These are phyloP conservation scores for Fabriciana adippe DNA, from an alignment of 2,888 invertebrate genomes.

Conservation along the genomic window DNA sequence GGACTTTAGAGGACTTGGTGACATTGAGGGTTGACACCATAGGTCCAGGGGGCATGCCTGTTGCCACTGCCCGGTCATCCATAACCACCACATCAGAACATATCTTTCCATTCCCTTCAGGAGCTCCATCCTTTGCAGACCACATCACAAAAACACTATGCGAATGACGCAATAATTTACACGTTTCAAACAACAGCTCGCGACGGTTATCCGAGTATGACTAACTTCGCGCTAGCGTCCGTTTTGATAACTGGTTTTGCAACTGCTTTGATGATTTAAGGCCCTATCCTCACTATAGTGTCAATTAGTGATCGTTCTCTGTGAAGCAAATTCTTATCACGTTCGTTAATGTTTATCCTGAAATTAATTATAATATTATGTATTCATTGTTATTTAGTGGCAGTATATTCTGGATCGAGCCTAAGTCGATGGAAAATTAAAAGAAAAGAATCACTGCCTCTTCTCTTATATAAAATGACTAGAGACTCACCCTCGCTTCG, in stretches of 20 bases:
- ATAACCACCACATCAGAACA: conserved; percentile 54
- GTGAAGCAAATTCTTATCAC: too few relatives aligned
- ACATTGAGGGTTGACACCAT: conserved; percentile 59
- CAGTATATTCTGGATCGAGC: too few relatives aligned
- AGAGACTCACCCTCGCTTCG: too few relatives aligned
- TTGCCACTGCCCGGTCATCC: conserved; percentile 49
- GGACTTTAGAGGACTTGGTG: conserved; percentile 61
- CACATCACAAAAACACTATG: conserved; percentile 51
- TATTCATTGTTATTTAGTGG: too few relatives aligned
- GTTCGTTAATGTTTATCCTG: too few relatives aligned
- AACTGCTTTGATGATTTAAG: neutral
- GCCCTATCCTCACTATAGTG: neutral
- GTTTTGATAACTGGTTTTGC: conserved; percentile 21
- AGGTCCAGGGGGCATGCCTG: conserved; percentile 49
- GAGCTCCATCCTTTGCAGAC: conserved; percentile 44
- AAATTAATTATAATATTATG: too few relatives aligned
- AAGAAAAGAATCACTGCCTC: too few relatives aligned
- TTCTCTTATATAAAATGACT: too few relatives aligned
- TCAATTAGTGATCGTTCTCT: too few relatives aligned
- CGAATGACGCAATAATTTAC: conserved; percentile 46
- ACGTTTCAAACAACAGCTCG: conserved; percentile 49
- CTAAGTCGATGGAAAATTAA: too few relatives aligned
- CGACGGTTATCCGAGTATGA: conserved; percentile 50
- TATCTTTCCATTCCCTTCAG: conserved; percentile 2
- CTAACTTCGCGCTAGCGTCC: conserved; percentile 46